Evolutionary conservation across 2,113 vertebrate species (phyloP).

Genomic region (pig (Sus scrofa)): DNA sequence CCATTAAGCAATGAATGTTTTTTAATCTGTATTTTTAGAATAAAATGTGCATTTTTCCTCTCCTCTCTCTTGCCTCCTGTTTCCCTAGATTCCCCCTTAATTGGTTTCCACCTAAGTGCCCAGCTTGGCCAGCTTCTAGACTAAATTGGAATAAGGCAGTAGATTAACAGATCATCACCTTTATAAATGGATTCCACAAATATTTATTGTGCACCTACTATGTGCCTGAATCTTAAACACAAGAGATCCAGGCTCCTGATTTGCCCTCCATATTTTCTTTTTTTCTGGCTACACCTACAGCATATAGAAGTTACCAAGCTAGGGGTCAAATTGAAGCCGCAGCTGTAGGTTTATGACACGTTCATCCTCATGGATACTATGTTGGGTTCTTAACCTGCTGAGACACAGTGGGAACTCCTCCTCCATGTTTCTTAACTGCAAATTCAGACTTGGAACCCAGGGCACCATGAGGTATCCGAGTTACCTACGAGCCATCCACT

Average conservation of each 20-base stretch:
- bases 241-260: neutral
- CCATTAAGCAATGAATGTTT: neutral
- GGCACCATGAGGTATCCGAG: neutral
- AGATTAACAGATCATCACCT: neutral
- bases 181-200: neutral
- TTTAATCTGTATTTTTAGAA: neutral
- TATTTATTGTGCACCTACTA: neutral
- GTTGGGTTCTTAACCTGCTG: too few relatives aligned
- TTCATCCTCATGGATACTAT: too few relatives aligned
- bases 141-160: neutral
- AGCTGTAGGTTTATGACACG: too few relatives aligned
- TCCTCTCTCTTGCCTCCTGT: neutral
- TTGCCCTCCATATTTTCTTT: neutral
- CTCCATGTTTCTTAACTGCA: neutral
- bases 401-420: too few relatives aligned
- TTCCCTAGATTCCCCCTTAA: neutral
- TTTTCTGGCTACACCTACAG: too few relatives aligned
- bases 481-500: neutral
- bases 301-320: too few relatives aligned
- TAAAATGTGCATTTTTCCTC: neutral
- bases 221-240: neutral
- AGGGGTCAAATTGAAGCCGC: too few relatives aligned
- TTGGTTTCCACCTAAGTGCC: neutral
- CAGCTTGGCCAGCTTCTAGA: neutral
- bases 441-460: neutral